Conservation (phyloP, 35 echinoderm and acorn worm genomes). For the Acanthaster planci region DNA sequence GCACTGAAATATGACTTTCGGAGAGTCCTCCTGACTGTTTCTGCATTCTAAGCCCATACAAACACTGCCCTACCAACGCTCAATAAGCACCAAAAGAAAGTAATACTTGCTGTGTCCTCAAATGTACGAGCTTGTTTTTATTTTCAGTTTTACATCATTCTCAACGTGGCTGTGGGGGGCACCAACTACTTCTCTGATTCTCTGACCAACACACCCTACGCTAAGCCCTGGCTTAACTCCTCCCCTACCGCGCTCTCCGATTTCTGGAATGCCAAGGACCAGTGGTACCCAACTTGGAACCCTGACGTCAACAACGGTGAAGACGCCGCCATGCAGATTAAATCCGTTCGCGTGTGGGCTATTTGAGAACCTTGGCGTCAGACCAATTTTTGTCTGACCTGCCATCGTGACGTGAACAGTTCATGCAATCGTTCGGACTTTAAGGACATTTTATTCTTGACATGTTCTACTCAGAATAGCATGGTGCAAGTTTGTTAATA, state of each 20-base stretch:
- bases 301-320: conserved; percentile 81
- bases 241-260: conserved; percentile 72
- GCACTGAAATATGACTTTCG: too few relatives aligned
- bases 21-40: too few relatives aligned
- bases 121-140: not conserved
- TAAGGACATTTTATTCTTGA: too few relatives aligned
- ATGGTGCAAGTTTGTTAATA: too few relatives aligned
- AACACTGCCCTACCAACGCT: too few relatives aligned
- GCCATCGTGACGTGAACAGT: too few relatives aligned
- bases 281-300: conserved; percentile 93
- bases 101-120: too few relatives aligned
- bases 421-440: too few relatives aligned
- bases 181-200: conserved; percentile 66
- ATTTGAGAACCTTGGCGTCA: not conserved
- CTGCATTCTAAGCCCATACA: too few relatives aligned
- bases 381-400: too few relatives aligned
- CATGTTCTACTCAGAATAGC: too few relatives aligned
- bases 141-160: conserved; percentile 86
- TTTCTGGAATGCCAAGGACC: conserved; percentile 50
- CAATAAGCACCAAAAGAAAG: too few relatives aligned
- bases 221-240: conserved; percentile 80
- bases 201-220: conserved; percentile 42
- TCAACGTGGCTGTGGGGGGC: conserved; percentile 96
- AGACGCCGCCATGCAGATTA: conserved; percentile 90
- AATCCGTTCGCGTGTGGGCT: conserved; percentile 70